Evolutionary conservation across 2,888 invertebrate genomes (phyloP), one percentile per base, ranked within the genome.

Genomic region (Andrena praecox): DNA sequence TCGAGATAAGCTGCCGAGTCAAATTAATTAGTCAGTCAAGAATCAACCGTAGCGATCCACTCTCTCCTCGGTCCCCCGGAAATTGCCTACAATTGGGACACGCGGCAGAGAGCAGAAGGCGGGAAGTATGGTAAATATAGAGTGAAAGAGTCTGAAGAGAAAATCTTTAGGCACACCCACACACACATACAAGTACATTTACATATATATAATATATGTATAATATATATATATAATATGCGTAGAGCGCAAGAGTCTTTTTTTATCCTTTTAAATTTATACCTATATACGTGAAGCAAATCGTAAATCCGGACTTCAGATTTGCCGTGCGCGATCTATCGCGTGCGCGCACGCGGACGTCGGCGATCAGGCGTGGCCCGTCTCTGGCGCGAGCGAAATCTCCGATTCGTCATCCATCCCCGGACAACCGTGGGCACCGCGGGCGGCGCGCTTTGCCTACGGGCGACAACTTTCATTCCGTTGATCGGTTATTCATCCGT

Each of bases 121-220:
- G 70, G 63, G 59, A 60, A 69, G 81, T 59, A 87, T 64, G 76
- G 80, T 80, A 75, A 86, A 84, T 88, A 88, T 56, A 88, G 85
- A 82, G 84, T 88, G 84, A 80, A 85, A 85, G 84, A 88, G 78
- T 85, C 68, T 59, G 76, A 89, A 80, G 87, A 88, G 85, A 89
- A 89, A 85, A 84, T 89, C 75, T 82, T 78, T 88, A 87, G 89
- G 88, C 89, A 88, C 88, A 88, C 85, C 82, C 88, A 88, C 88
- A 89, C 89, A 89, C 82, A 83, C 88, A 88, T 89, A 89, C 89
- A 89, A 81, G 81, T 88, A 87, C 87, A 89, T 80, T 78, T 88
- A 88, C 87, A 87, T 88, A 84, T 88, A 87, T 88, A 82, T 88
- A 86, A 87, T 88, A 82, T 88, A 87, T 42, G 42, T 42, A 42